These are phyloP conservation scores for Zosterops pallidus DNA, from an alignment of 2,113 vertebrate species.

Conservation along the genomic window DNA sequence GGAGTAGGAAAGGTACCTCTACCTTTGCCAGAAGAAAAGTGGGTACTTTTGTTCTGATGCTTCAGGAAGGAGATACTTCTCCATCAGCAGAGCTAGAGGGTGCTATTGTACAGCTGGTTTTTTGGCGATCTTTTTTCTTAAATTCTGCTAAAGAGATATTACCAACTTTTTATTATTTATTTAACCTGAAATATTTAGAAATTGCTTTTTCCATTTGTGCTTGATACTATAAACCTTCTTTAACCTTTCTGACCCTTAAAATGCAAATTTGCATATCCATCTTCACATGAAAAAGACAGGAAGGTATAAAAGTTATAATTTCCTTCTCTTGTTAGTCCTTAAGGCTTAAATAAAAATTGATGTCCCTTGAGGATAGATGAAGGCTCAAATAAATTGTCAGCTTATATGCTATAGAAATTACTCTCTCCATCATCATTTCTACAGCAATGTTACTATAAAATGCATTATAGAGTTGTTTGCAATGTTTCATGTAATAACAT, in stretches of 20 bases:
- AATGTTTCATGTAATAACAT: background rate
- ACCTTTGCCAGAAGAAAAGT: background rate
- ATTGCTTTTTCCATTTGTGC: background rate
- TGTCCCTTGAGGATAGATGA: background rate
- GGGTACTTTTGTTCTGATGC: background rate
- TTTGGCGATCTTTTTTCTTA: background rate
- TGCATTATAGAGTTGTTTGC: background rate
- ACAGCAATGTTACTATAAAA: background rate
- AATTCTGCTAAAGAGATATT: background rate
- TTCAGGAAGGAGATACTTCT: background rate
- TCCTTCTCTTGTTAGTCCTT: background rate
- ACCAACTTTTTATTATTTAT: background rate
- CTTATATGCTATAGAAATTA: background rate
- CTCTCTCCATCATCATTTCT: background rate
- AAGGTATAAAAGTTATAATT: background rate
- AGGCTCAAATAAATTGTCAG: background rate
- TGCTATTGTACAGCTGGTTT: slow-evolving; percentile 34
- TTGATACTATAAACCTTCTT: background rate
- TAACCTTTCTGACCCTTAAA: background rate
- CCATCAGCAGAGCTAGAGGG: slow-evolving; percentile 47
- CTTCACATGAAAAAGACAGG: background rate
- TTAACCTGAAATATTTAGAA: background rate
- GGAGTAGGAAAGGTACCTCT: background rate
- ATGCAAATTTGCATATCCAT: background rate
- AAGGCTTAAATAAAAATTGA: background rate